Conservation (phyloP, 2,797 vertebrate genomes). For the Sorex maritimensis region DNA sequence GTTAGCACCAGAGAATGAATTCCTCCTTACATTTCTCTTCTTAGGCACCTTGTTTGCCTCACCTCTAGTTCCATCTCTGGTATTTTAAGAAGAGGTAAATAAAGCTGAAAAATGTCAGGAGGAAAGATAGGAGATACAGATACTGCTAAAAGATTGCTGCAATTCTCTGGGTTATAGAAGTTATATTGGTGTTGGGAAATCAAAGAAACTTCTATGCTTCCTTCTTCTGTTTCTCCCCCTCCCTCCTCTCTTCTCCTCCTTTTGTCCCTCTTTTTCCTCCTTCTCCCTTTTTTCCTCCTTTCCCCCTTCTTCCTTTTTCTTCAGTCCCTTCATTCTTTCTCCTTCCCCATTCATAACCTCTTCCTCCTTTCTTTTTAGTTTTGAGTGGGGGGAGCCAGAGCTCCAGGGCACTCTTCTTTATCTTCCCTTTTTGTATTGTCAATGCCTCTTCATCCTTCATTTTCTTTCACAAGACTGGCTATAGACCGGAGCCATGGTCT, state of each 20-base stretch:
- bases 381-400: neutral
- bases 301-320: no score
- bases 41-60: neutral
- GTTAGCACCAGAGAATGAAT: neutral
- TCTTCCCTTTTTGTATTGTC: slow-evolving; percentile 35
- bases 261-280: no score
- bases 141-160: neutral
- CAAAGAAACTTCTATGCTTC: neutral
- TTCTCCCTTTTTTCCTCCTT: no score
- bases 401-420: slow-evolving; percentile 3
- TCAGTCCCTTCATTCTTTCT: no score
- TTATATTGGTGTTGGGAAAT: slow-evolving; percentile 28
- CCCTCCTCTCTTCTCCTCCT: no score
- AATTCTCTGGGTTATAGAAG: slow-evolving; percentile 36
- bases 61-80: neutral
- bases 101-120: slow-evolving; percentile 6
- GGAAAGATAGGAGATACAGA: neutral
- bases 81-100: neutral
- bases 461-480: neutral
- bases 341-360: no score
- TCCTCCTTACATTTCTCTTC: neutral
- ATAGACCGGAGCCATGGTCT: slow-evolving; percentile 27
- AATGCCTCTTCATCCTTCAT: slow-evolving; percentile 31
- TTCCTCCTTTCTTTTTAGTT: neutral
- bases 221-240: neutral